These are phyloP conservation scores for Hylomyscus alleni DNA, from an alignment of 2,797 vertebrate genomes.

Conservation along the genomic window DNA sequence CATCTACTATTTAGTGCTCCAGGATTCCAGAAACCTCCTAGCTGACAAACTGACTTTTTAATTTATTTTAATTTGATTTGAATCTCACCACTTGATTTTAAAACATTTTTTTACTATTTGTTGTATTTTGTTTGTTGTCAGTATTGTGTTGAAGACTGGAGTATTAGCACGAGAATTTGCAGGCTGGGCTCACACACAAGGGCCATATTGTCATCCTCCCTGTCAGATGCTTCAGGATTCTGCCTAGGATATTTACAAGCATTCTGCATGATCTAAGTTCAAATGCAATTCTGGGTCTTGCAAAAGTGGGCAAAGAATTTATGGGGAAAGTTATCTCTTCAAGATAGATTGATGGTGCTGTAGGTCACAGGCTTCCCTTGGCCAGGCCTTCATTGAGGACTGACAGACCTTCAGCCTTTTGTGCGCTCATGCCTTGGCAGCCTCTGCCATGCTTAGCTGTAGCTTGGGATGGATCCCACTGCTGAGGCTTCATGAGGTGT, in stretches of 20 bases:
- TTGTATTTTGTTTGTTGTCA: neutral
- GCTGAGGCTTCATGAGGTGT: neutral
- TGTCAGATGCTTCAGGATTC: neutral
- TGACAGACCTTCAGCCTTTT: too few species aligned
- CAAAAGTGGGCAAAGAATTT: neutral
- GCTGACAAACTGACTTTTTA: neutral
- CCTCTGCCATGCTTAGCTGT: neutral
- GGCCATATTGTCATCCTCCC: neutral
- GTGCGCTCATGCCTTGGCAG: neutral
- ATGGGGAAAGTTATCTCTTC: neutral
- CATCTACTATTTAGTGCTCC: neutral
- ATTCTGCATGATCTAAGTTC: neutral
- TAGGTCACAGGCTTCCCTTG: neutral
- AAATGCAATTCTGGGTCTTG: neutral
- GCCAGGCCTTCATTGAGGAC: neutral
- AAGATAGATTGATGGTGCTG: neutral
- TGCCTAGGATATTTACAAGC: neutral
- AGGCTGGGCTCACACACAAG: neutral
- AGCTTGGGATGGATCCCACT: neutral
- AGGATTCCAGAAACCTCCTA: neutral
- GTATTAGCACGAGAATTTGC: neutral
- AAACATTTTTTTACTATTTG: neutral
- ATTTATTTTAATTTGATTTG: slow-evolving; percentile 10
- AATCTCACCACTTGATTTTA: neutral
- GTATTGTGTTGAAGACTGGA: neutral